Evolutionary conservation across 2,888 invertebrate genomes (phyloP).

Genomic region (Galerucella calmariensis): DNA sequence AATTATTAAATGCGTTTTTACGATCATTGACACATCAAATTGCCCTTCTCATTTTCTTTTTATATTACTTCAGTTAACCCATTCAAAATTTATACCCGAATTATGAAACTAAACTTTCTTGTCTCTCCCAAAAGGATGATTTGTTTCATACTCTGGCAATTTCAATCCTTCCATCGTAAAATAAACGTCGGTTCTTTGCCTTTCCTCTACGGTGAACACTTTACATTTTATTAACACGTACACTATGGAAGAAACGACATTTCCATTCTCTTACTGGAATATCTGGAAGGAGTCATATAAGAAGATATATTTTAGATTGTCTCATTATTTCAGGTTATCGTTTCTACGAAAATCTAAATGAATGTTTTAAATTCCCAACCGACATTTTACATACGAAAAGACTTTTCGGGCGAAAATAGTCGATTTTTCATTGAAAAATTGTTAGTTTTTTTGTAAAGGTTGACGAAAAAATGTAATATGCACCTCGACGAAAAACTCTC

Average conservation of each 20-base stretch:
- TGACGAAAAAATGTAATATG: background rate
- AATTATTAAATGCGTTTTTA: background rate
- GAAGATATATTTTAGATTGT: background rate
- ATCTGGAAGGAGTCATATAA: conserved; percentile 7
- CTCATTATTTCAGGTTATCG: conserved; percentile 1
- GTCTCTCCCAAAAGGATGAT: conserved; percentile 49
- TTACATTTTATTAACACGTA: conserved; percentile 59
- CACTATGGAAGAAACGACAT: conserved; percentile 13
- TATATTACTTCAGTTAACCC: conserved; percentile 17
- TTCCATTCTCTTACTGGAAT: conserved; percentile 14
- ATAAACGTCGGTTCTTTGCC: conserved; percentile 50
- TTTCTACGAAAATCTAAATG: conserved; percentile 1
- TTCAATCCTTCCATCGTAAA: conserved; percentile 56
- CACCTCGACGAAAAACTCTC: too few species aligned
- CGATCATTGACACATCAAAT: background rate
- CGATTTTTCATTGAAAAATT: background rate
- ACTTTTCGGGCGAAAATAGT: too few species aligned
- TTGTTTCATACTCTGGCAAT: conserved; percentile 55
- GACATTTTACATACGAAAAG: too few species aligned
- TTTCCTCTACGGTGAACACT: conserved; percentile 56
- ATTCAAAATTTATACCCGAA: conserved; percentile 28
- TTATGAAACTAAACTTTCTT: conserved; percentile 22
- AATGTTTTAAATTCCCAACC: too few species aligned
- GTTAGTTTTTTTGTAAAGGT: background rate
- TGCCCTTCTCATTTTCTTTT: background rate